Evolutionary conservation across 2,113 vertebrate species (phyloP).

Genomic region (Dinomys branickii): DNA sequence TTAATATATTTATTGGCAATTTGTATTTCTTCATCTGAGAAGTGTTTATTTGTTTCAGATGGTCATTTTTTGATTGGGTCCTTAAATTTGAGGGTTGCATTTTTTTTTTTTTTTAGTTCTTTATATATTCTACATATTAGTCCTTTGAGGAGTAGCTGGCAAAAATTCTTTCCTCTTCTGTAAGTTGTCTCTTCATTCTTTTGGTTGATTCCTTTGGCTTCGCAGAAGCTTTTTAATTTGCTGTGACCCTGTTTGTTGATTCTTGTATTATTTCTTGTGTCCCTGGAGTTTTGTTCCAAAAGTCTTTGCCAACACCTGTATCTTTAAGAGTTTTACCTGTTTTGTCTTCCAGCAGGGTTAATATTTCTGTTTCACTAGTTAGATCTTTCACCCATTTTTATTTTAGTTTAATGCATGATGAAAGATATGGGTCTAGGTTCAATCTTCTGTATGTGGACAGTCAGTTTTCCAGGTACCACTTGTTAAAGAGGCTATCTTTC

Average conservation of each 20-base stretch:
- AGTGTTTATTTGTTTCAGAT: not conserved
- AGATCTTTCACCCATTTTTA: not conserved
- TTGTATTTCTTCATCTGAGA: not conserved
- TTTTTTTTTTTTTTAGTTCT: not conserved
- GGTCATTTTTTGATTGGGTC: not conserved
- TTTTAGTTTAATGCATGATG: not conserved
- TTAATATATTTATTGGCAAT: not conserved
- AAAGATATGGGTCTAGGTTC: not conserved
- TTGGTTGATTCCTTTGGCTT: not conserved
- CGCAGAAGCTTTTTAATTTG: not conserved
- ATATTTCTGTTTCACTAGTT: not conserved
- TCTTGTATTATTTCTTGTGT: not conserved
- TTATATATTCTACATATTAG: not conserved
- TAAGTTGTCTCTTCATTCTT: not conserved
- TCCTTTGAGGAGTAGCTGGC: not conserved
- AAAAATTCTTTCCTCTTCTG: not conserved
- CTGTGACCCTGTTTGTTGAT: not conserved
- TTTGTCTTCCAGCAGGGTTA: not conserved
- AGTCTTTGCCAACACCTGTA: not conserved
- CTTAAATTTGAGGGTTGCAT: not conserved
- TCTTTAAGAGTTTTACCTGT: not conserved
- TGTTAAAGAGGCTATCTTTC: not conserved
- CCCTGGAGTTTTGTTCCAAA: not conserved
- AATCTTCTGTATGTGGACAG: not conserved
- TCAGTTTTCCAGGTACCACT: not conserved